Evolutionary conservation across 2,888 invertebrate species (phyloP).

Genomic region (Acrobeloides nanus): DNA sequence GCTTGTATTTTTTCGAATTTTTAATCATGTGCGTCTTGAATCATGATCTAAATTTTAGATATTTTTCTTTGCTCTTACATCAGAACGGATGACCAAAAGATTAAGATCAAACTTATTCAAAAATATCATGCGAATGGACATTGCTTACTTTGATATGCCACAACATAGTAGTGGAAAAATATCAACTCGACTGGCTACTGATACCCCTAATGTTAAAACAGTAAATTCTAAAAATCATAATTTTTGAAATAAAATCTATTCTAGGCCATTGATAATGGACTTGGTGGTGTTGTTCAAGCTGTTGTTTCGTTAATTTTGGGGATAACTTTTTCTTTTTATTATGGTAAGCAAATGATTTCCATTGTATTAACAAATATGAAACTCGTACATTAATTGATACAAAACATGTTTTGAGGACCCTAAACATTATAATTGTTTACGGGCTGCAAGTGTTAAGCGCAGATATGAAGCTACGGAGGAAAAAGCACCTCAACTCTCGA

Average conservation of each 20-base stretch:
- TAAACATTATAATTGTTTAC: too few relatives aligned
- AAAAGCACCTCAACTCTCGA: too few relatives aligned
- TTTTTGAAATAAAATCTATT: constrained; percentile 4
- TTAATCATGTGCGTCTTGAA: constrained; percentile 1
- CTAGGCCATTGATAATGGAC: constrained; percentile 56
- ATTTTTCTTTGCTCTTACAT: constrained; percentile 52
- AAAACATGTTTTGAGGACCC: too few relatives aligned
- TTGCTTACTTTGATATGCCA: constrained; percentile 57
- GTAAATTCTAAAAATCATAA: constrained; percentile 19
- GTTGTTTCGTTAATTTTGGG: constrained; percentile 55
- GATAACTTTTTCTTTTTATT: constrained; percentile 56
- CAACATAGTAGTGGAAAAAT: constrained; percentile 55
- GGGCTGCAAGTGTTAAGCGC: too few relatives aligned
- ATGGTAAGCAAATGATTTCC: too few relatives aligned
- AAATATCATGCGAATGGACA: constrained; percentile 56
- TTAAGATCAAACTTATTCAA: constrained; percentile 55
- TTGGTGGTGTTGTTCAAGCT: constrained; percentile 55
- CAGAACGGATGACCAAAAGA: constrained; percentile 54
- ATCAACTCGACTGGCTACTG: constrained; percentile 55
- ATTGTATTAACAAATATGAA: too few relatives aligned
- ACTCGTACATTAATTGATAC: too few relatives aligned
- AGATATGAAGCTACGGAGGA: too few relatives aligned
- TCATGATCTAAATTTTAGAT: constrained; percentile 4
- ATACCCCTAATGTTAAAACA: constrained; percentile 56
- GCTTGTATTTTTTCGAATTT: too few relatives aligned